phyloP scores from a whole-genome alignment of 1,140 invertebrate species.

The Megalonaias nervosa region DNA sequence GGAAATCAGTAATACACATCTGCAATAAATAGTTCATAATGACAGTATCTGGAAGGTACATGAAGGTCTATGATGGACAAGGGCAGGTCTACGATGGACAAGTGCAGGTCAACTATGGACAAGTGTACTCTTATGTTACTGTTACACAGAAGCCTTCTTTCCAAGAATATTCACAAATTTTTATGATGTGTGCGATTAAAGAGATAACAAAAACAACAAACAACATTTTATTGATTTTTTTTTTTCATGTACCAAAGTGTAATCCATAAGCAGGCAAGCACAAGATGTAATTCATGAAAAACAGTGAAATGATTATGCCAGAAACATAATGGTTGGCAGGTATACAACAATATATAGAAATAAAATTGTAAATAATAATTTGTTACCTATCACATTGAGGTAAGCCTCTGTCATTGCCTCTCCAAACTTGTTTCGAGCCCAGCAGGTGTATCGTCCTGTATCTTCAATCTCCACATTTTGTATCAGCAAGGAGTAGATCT shows the following conservation, averaged over 20 bases:
- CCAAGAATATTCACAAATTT: neutral
- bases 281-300: too few relatives aligned
- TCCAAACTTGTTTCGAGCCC: constrained; percentile 77
- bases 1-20: too few relatives aligned
- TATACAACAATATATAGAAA: neutral
- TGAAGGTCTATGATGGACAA: too few relatives aligned
- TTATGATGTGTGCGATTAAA: neutral
- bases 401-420: constrained; percentile 67
- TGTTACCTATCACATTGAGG: constrained; percentile 68
- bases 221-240: neutral
- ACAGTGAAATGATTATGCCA: too few relatives aligned
- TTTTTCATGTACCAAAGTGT: neutral
- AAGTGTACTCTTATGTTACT: too few relatives aligned
- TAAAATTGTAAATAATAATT: neutral
- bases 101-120: too few relatives aligned
- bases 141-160: neutral
- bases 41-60: too few relatives aligned
- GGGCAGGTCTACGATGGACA: too few relatives aligned
- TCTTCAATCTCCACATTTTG: constrained; percentile 78
- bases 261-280: neutral
- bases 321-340: too few relatives aligned
- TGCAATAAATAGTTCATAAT: too few relatives aligned
- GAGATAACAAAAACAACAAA: neutral
- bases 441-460: constrained; percentile 74
- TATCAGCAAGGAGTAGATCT: constrained; percentile 87